A percentile compares a stretch with the other conserved stretches of the same genome.
Evolutionary conservation across 2,113 vertebrate genomes (phyloP).

Genomic region (Micronisus gabar): DNA sequence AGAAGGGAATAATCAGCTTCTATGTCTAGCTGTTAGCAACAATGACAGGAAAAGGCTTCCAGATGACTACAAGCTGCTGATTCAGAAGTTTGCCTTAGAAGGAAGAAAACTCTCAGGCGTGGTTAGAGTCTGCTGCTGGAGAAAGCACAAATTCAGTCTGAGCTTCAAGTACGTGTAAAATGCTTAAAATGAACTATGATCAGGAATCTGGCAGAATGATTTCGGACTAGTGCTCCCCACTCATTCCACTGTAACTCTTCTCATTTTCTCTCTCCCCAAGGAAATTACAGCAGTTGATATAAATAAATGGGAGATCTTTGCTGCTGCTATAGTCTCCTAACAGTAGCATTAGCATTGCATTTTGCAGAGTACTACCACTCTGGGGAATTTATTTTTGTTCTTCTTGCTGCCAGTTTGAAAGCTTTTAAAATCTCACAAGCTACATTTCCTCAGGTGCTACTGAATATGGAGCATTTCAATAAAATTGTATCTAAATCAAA

Average conservation of each 20-base stretch:
- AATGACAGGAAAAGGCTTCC: conserved; percentile 41
- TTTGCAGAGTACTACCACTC: conserved; percentile 35
- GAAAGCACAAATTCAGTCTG: conserved; percentile 26
- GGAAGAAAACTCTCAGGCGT: conserved; percentile 72
- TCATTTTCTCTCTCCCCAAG: conserved; percentile 22
- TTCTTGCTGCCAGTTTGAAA: conserved; percentile 25
- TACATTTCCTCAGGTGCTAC: conserved; percentile 27
- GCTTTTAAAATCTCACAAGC: conserved; percentile 39
- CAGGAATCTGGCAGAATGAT: conserved; percentile 1
- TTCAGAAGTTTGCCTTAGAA: conserved; percentile 76
- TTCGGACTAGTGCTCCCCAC: neutral
- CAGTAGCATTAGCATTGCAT: conserved; percentile 38
- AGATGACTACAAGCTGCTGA: conserved; percentile 69
- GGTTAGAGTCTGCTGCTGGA: conserved; percentile 24
- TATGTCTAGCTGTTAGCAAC: conserved; percentile 21
- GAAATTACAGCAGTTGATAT: conserved; percentile 39
- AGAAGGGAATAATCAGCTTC: neutral
- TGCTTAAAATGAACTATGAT: conserved; percentile 15
- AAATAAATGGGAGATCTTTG: conserved; percentile 22
- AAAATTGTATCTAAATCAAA: neutral
- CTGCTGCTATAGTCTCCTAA: neutral
- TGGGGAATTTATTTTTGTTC: conserved; percentile 52
- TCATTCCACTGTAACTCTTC: conserved; percentile 23
- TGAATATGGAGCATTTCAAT: conserved; percentile 31
- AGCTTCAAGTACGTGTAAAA: conserved; percentile 45